These are phyloP conservation scores for Mesocricetus auratus DNA, from an alignment of 2,113 vertebrate genomes.

Conservation along the genomic window DNA sequence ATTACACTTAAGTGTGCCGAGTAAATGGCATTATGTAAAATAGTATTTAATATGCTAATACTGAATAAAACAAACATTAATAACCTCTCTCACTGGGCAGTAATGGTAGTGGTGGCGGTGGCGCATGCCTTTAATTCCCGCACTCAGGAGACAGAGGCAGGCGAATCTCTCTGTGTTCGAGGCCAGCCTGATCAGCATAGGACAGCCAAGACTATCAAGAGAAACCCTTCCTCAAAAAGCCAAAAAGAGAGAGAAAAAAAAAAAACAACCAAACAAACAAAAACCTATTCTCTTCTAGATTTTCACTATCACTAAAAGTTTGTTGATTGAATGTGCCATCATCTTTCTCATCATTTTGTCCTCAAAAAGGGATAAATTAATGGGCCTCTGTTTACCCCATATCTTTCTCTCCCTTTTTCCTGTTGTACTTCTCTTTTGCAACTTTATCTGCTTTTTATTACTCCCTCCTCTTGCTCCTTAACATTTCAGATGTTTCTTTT, in stretches of 20 bases:
- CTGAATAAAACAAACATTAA: conserved; percentile 31
- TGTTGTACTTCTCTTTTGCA: not conserved
- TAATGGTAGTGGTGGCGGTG: not conserved
- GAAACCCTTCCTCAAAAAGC: not conserved
- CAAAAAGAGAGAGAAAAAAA: too few relatives aligned
- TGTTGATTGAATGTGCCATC: not conserved
- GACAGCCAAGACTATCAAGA: not conserved
- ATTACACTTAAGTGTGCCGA: not conserved
- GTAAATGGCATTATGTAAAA: not conserved
- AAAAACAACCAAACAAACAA: not conserved
- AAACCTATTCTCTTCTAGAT: not conserved
- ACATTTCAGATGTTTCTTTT: conserved; percentile 5
- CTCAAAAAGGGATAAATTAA: not conserved
- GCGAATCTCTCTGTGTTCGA: not conserved
- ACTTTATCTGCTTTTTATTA: not conserved
- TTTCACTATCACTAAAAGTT: conserved; percentile 35
- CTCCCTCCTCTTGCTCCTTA: conserved; percentile 41
- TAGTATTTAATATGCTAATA: not conserved
- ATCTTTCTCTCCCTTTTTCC: not conserved
- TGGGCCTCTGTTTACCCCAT: not conserved
- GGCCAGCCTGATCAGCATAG: not conserved
- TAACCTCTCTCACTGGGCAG: not conserved
- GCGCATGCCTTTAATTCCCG: not conserved
- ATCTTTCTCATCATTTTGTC: not conserved
- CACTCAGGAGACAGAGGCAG: not conserved